Base-by-base conservation (phyloP, 35 echinoderm and acorn worm species). In the Apostichopus parvimensis region DNA sequence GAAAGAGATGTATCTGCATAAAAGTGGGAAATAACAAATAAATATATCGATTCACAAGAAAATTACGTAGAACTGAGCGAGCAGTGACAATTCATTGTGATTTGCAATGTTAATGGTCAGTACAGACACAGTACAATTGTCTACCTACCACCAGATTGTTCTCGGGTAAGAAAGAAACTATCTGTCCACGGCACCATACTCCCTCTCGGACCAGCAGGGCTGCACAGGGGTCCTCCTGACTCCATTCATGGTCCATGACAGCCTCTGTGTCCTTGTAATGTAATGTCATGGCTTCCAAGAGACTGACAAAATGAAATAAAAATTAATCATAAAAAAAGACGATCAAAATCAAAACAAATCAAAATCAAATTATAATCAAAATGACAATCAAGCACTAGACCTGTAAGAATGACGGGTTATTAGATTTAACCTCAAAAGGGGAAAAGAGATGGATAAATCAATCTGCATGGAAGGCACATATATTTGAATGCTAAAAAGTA, bases 251-350 rank as follows among this genome's bases (percentile, higher is more conserved):
- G 14, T 94, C 93, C 87, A 28, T 87, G 21, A 94, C 89, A 2
- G 78, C 23, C 21, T 68, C 54, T 18, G 72, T 18, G 62, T 94
- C 80, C 86, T 96, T 92, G 90, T 96, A 94, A 61, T 90, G 85
- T 22, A 94, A 78, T 1, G 93, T 94, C 95, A 96, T 96, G 18
- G 90, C 54, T 55, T 96, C 93, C 20, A 94, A 77, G 17, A 96
- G 83, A 66, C 95, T 96, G 79, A 15, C 22, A 54, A 90, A 79
- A 23, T 59, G 22, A 92, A 34, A 21, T 14, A 21, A 57, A 11
- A 92, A 15, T 86, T 59, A 92, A 7, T 20, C 5, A 12, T 85
- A 20, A 62, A 53, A 78, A 17, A 58, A 22, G 54, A 14, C 34
- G 3, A 45, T 55, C 4, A 18, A 91, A 34, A 45, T 45, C 34